These are phyloP conservation scores for Hybognathus amarus DNA, from an alignment of 2,797 vertebrate genomes.

Conservation along the genomic window DNA sequence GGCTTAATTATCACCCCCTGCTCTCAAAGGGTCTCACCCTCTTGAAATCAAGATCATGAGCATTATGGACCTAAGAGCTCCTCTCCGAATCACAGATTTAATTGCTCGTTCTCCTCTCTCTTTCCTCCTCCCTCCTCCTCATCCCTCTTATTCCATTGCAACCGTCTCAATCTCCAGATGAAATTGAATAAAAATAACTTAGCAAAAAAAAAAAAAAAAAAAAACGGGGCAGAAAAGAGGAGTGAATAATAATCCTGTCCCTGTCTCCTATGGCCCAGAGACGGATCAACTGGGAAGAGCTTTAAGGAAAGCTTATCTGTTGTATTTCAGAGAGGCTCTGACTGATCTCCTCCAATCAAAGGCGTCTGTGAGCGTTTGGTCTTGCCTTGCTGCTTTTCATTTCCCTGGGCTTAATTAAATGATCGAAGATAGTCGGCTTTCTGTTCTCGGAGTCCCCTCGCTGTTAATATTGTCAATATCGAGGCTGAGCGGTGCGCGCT, in stretches of 20 bases:
- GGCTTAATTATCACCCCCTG: conserved; percentile 58
- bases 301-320: conserved; percentile 59
- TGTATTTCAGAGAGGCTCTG: conserved; percentile 40
- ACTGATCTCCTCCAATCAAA: conserved; percentile 55
- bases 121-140: neutral
- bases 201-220: neutral
- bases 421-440: conserved; percentile 56
- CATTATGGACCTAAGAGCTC: conserved; percentile 45
- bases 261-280: conserved; percentile 41
- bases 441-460: conserved; percentile 40
- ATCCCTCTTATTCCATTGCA: conserved; percentile 30
- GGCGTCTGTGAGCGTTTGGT: conserved; percentile 55
- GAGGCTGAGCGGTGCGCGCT: conserved; percentile 16
- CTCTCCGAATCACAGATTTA: conserved; percentile 50
- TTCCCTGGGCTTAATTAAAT: conserved; percentile 63
- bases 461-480: conserved; percentile 55
- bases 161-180: conserved; percentile 50
- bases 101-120: conserved; percentile 49
- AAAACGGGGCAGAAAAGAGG: conserved; percentile 32
- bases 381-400: conserved; percentile 58
- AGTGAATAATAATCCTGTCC: conserved; percentile 49
- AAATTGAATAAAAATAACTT: conserved; percentile 52
- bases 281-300: conserved; percentile 45
- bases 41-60: conserved; percentile 52
- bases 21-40: conserved; percentile 42